phyloP scores from a whole-genome alignment of 1,140 invertebrate species.

The Tetramorium parvispinum region DNA sequence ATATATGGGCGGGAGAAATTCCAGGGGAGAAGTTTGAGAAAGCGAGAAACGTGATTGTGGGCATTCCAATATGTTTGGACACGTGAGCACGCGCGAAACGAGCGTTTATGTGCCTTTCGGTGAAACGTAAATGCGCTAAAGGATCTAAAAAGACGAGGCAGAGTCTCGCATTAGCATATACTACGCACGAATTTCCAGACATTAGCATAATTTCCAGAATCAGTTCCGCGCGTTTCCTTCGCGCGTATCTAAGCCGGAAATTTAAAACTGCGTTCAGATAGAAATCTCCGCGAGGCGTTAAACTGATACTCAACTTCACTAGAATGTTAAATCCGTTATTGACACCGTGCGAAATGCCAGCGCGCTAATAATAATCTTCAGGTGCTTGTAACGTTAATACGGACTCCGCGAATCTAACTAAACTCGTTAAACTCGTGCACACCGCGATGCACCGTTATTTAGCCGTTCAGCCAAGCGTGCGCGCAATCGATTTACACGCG shows the following conservation, averaged over 20 bases:
- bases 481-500: neutral
- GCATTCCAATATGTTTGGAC: conserved; percentile 68
- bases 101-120: conserved; percentile 18
- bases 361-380: neutral
- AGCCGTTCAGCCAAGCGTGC: neutral
- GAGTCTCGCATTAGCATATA: too few relatives aligned
- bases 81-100: conserved; percentile 7
- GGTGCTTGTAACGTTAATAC: neutral
- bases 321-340: neutral
- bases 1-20: conserved; percentile 74
- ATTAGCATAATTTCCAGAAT: conserved; percentile 18
- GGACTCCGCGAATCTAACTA: neutral
- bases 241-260: neutral
- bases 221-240: neutral
- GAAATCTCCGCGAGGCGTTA: neutral
- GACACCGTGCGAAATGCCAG: neutral
- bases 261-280: neutral
- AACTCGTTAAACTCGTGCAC: neutral
- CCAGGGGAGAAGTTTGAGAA: conserved; percentile 73
- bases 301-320: neutral
- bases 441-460: conserved; percentile 13
- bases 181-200: neutral
- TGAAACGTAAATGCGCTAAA: conserved; percentile 5
- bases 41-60: conserved; percentile 69
- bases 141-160: neutral